These are phyloP conservation scores for Oenanthe melanoleuca DNA, from an alignment of 2,113 vertebrate genomes.

Conservation along the genomic window DNA sequence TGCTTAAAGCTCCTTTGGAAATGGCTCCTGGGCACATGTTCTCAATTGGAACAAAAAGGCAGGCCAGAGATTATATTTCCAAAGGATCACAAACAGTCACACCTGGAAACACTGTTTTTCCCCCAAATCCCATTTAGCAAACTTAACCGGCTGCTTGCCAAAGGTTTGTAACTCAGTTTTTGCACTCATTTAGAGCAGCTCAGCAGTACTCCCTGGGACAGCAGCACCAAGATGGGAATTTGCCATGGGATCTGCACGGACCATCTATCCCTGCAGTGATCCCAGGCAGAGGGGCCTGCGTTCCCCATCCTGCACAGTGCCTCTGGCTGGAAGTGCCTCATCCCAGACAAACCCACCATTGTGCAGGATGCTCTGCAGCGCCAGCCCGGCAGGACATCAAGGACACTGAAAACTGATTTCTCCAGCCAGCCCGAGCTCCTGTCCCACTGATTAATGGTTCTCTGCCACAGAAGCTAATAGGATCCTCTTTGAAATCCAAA, in stretches of 20 bases:
- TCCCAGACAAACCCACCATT: constrained; percentile 13
- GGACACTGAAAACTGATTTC: constrained; percentile 47
- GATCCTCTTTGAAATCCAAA: constrained; percentile 57
- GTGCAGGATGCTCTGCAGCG: not conserved
- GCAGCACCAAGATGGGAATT: not conserved
- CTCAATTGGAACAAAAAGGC: not conserved
- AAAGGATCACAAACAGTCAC: not conserved
- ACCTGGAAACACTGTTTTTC: not conserved
- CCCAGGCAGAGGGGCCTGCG: not conserved
- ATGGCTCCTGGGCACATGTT: not conserved
- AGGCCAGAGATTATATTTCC: not conserved
- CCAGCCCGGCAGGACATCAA: constrained; percentile 32
- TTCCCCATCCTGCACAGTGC: rapidly evolving
- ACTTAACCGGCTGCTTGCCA: not conserved
- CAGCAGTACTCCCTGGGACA: not conserved
- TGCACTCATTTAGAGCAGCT: not conserved
- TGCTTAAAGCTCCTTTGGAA: not conserved
- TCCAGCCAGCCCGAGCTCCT: constrained; percentile 12
- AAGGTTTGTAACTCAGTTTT: not conserved
- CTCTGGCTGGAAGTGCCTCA: not conserved
- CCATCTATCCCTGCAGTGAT: not conserved
- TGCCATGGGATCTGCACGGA: not conserved
- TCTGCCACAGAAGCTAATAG: constrained; percentile 12
- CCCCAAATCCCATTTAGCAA: not conserved
- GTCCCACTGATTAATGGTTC: constrained; percentile 32